Percentiles rank a stretch among this genome's conserved stretches.
phyloP scores from a whole-genome alignment of 2,888 invertebrate species.

The Parthenolecanium corni region DNA sequence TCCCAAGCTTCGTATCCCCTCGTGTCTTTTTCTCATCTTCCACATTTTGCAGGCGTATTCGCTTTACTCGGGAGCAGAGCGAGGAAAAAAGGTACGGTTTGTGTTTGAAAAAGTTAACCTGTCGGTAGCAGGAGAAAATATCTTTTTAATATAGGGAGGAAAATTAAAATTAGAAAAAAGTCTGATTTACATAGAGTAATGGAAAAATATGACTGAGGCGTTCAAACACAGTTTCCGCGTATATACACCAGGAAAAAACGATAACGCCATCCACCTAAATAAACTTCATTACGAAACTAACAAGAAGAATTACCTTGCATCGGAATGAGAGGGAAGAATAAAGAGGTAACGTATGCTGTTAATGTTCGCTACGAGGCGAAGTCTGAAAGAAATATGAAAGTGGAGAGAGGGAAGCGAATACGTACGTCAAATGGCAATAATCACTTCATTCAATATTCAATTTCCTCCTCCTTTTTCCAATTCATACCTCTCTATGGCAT shows the following conservation, averaged over 20 bases:
- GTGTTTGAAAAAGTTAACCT: slow-evolving; percentile 27
- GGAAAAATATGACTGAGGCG: slow-evolving; percentile 20
- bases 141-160: slow-evolving; percentile 29
- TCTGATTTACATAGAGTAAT: slow-evolving; percentile 29
- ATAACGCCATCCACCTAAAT: slow-evolving; percentile 27
- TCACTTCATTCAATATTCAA: no score
- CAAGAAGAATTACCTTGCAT: slow-evolving; percentile 23
- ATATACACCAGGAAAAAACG: slow-evolving; percentile 4
- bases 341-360: no score
- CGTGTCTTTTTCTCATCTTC: no score
- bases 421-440: no score
- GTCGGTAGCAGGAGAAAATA: slow-evolving; percentile 28
- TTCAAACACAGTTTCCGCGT: slow-evolving; percentile 9
- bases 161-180: slow-evolving; percentile 28
- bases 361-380: no score
- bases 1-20: no score
- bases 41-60: no score
- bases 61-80: background rate
- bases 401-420: no score
- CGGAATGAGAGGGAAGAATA: slow-evolving; percentile 1
- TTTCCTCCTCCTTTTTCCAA: no score
- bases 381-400: no score
- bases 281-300: slow-evolving; percentile 25
- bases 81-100: slow-evolving; percentile 13
- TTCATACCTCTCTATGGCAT: no score